Base-by-base conservation (phyloP, 2,888 invertebrate species). In the Nineta flava region DNA sequence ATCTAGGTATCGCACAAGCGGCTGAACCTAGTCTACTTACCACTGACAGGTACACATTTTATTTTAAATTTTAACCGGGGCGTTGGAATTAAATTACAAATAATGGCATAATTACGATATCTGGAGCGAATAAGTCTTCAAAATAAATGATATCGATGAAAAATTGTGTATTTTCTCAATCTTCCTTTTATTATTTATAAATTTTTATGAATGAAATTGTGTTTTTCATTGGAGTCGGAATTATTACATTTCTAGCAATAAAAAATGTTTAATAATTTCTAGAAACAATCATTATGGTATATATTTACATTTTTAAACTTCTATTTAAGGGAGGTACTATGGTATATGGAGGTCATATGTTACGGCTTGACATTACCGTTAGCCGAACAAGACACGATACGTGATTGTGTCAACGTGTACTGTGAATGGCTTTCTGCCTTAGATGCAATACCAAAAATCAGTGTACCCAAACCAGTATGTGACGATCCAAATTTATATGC, bases 351-450 rank as follows among this genome's bases (percentile, higher is more conserved):
- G 67, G 86, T 86, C 12, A 81, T 96, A 53, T 87, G 95, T 59
- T 94, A 82, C 68, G 95, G 96, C 0, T 73, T 97, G 4, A 87
- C 91, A 12, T 71, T 96, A 43, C 93, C 94, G 0, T 69, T 96
- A 45, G 75, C 81, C 34, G 95, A 96, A 67, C 92, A 94, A 64
- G 94, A 94, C 59, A 90, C 93, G 0, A 84, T 96, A 48, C 83
- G 93, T 55, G 94, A 95, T 66, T 96, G 95, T 65, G 95, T 95
- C 41, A 90, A 90, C 63, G 86, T 96, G 34, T 96, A 96, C 63
- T 95, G 94, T 65, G 93, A 96, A 62, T 97, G 96, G 96, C 71
- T 97, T 55, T 84, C 88, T 0, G 87, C 94, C 2, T 71, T 96
- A 54, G 79, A 87, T 56, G 82, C 85, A 19, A 77, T 78, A 21